Percentiles rank a stretch among this genome's conserved stretches.
Evolutionary conservation across 2,888 invertebrate species (phyloP).

Genomic region (Agriopis marginaria): DNA sequence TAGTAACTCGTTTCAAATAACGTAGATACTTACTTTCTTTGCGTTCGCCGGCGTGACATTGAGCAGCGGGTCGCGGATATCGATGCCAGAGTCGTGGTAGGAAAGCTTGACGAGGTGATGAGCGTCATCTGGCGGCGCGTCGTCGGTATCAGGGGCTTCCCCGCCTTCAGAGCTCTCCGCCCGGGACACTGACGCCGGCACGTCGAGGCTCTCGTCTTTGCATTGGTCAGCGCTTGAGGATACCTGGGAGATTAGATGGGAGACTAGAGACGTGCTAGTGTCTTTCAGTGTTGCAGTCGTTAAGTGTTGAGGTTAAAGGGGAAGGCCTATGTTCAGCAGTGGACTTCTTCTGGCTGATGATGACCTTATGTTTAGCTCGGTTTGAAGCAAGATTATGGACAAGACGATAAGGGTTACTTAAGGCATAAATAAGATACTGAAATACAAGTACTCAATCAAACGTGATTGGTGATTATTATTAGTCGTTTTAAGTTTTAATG

Average conservation of each 20-base stretch:
- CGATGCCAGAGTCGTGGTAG: slow-evolving; percentile 96
- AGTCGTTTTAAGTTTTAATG: too few species aligned
- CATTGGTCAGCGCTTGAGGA: slow-evolving; percentile 74
- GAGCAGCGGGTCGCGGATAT: slow-evolving; percentile 92
- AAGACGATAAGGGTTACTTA: too few species aligned
- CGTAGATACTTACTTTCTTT: slow-evolving; percentile 84
- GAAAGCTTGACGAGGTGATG: slow-evolving; percentile 91
- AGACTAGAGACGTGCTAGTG: too few species aligned
- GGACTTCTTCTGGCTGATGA: too few species aligned
- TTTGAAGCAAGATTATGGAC: too few species aligned
- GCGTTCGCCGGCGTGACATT: slow-evolving; percentile 88
- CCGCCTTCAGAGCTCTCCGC: slow-evolving; percentile 50
- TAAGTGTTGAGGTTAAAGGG: too few species aligned
- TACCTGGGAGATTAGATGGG: slow-evolving; percentile 55
- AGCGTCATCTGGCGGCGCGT: slow-evolving; percentile 61
- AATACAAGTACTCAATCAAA: too few species aligned
- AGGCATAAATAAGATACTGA: too few species aligned
- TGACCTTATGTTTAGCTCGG: too few species aligned
- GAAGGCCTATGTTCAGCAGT: too few species aligned
- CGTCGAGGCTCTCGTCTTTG: slow-evolving; percentile 73
- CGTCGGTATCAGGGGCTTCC: slow-evolving; percentile 72
- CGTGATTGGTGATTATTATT: too few species aligned
- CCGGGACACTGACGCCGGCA: slow-evolving; percentile 49
- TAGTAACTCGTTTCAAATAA: not conserved
- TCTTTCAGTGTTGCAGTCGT: too few species aligned